Evolutionary conservation across 1,140 invertebrate genomes (phyloP), one percentile per base, ranked within the genome.

Genomic region (Ips nitidus): DNA sequence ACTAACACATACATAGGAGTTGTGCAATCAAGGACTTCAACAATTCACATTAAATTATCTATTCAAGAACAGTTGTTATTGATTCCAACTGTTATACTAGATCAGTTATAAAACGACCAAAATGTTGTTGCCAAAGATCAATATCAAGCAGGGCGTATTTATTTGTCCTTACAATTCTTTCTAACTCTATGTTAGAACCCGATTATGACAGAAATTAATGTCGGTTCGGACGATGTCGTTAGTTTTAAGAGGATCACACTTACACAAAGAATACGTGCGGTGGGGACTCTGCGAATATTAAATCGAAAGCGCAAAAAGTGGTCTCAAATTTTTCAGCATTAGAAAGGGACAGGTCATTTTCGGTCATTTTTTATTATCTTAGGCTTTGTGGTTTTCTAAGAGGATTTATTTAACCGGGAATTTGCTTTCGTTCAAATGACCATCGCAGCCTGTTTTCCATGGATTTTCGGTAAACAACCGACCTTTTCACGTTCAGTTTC

Each of bases 161-260:
- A 22, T 22, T 22, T 22, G 45, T 22, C 22, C 45, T 50, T 50
- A 50, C 7, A 50, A 50, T 8, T 50, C 45, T 50, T 50, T 50
- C 22, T 50, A 22, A 22, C 45, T 50, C 45, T 8, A 60, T 8
- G 41, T 65, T 65, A 56, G 52, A 65, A 56, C 52, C 52, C 47
- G 41, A 65, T 55, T 56, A 52, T 53, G 65, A 67, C 56, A 67
- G 55, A 67, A 67, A 67, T 59, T 59, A 67, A 67, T 67, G 52
- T 40, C 65, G 43, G 42, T 50, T 67, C 40, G 55, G 65, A 67
- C 65, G 52, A 45, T 41, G 55, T 59, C 65, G 50, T 67, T 59
- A 67, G 38, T 67, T 59, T 58, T 67, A 57, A n/a, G 42, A 6
- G 62, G 62, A 65, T 65, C 52, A 65, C 52, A 65, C 62, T 65